Evolutionary conservation across 2,888 invertebrate species (phyloP).

Genomic region (Pteria penguin): DNA sequence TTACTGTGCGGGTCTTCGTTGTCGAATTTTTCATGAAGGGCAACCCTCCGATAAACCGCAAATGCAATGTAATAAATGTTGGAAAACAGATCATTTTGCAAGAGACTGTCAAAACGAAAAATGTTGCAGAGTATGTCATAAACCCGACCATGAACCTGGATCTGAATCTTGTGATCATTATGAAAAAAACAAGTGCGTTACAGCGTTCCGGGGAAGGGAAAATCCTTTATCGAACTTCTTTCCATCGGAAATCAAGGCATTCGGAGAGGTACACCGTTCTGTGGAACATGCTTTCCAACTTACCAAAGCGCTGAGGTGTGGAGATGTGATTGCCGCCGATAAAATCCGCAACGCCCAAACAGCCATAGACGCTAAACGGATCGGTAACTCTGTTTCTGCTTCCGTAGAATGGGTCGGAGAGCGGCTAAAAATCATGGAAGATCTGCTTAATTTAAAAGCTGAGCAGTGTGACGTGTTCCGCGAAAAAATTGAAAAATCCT

Average conservation of each 20-base stretch:
- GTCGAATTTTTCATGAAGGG: background rate
- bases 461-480: too few relatives aligned
- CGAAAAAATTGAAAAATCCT: too few relatives aligned
- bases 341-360: too few relatives aligned
- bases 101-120: background rate
- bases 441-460: too few relatives aligned
- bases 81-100: background rate
- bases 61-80: background rate
- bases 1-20: background rate
- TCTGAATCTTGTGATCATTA: background rate
- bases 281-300: background rate
- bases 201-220: background rate
- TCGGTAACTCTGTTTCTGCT: too few relatives aligned
- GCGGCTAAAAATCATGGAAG: too few relatives aligned
- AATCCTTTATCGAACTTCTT: background rate
- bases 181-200: background rate
- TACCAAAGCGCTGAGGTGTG: background rate
- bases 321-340: background rate
- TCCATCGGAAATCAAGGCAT: background rate
- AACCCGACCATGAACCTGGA: conserved; percentile 8
- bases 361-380: too few relatives aligned
- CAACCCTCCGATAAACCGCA: background rate
- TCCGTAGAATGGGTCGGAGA: too few relatives aligned
- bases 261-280: background rate
- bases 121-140: background rate